Percentiles rank a stretch among this genome's conserved stretches.
Conservation (phyloP, 2,113 vertebrate species). For the Channa argus region DNA sequence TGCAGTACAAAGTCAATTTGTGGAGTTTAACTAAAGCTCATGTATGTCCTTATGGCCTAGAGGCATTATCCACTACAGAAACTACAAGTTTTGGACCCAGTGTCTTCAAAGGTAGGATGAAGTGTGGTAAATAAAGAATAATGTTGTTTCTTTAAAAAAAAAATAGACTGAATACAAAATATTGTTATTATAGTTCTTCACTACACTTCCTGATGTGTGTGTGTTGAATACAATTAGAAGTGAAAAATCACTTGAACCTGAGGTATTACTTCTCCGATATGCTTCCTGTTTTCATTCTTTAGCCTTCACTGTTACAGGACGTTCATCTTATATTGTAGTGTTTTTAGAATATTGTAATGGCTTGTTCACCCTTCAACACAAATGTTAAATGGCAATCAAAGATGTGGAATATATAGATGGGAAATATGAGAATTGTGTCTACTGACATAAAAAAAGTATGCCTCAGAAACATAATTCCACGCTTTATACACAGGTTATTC, state of each 20-base stretch:
- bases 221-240: background rate
- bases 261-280: background rate
- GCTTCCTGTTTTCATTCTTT: conserved; percentile 1
- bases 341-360: background rate
- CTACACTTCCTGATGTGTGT: background rate
- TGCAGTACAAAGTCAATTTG: no score
- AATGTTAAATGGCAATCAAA: background rate
- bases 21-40: no score
- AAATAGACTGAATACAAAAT: background rate
- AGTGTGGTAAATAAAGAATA: background rate
- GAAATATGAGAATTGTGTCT: background rate
- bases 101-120: background rate
- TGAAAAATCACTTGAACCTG: background rate
- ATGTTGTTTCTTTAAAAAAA: background rate
- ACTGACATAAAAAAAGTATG: background rate
- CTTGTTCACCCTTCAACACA: conserved; percentile 5
- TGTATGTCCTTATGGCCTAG: no score
- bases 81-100: background rate
- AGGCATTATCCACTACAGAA: no score
- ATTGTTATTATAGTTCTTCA: no score
- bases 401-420: background rate
- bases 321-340: conserved; percentile 1
- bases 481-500: no score
- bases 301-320: background rate
- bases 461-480: background rate